A percentile compares a stretch with the other conserved stretches of the same genome.
Evolutionary conservation across 2,888 invertebrate genomes (phyloP).

Genomic region (Megaustenia siamemsis): DNA sequence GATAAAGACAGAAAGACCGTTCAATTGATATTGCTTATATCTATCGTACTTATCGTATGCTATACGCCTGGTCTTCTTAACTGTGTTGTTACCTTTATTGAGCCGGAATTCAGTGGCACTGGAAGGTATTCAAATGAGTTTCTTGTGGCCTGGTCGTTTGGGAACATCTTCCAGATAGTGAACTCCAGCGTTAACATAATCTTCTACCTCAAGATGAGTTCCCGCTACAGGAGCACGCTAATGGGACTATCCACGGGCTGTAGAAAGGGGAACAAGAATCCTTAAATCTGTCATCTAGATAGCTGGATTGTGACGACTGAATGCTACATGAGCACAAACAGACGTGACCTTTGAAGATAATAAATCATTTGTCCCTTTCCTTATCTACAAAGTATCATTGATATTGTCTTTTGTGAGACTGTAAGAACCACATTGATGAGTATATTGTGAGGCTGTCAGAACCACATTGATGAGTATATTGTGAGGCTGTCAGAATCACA

Average conservation of each 20-base stretch:
- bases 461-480: no score
- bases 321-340: no score
- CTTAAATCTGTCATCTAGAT: no score
- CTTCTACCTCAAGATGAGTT: conserved; percentile 30
- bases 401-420: no score
- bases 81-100: background rate
- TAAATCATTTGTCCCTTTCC: no score
- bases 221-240: background rate
- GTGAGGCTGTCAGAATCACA: no score
- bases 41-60: background rate
- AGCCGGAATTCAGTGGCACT: conserved; percentile 13
- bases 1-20: conserved; percentile 19
- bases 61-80: conserved; percentile 7
- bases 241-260: background rate
- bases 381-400: no score
- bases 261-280: no score
- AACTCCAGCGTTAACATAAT: conserved; percentile 29
- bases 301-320: no score
- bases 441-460: no score
- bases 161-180: conserved; percentile 9
- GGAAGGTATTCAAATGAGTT: conserved; percentile 10
- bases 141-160: conserved; percentile 22
- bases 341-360: no score
- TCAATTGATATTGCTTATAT: conserved; percentile 9
- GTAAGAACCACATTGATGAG: no score